Base-by-base conservation (phyloP, 2,797 vertebrate species). In the Phylloscopus collybita region DNA sequence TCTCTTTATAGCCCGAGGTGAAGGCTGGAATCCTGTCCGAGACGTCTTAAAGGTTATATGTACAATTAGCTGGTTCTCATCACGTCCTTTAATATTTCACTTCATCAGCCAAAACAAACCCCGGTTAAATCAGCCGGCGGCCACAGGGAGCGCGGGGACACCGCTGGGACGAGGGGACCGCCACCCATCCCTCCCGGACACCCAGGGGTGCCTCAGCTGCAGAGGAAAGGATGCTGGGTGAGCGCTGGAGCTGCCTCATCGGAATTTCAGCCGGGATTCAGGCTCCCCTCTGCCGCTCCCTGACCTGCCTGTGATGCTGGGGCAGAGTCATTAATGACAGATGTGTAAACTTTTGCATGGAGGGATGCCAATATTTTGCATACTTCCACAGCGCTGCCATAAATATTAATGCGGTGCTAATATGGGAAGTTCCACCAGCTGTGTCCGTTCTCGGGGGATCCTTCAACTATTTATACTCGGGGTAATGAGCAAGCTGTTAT, bases 401-500 rank as follows among this genome's bases (percentile, higher is more conserved):
- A 94, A 97, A 97, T 97, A 97, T 97, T 97, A 97, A 97, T 96
- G 95, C 6, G 5, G 94, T 94, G 94, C 91, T 97, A 96, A 96
- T 96, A 96, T 90, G 96, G 94, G 97, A 96, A 95, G 95, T 96
- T 97, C 95, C 94, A 96, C 91, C 97, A 97, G 97, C 97, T 97
- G 97, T 91, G 94, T 89, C 97, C 96, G 91, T 96, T 96, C 97
- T 97, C 96, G 9, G 76, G 97, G 96, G 95, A 97, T 96, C 85
- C 90, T 95, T 92, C 95, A 94, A 97, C 97, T 97, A 97, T 97
- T 97, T 97, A 96, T 97, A 97, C 81, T 96, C 66, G 3, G 92
- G 92, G 95, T 96, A 97, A 97, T 96, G 97, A 97, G 95, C 96
- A 97, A 97, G 97, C 96, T 97, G 97, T 97, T 97, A 95, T 97